These are phyloP conservation scores for Dichetophora obliterata DNA, from an alignment of 2,888 invertebrate genomes.

Conservation along the genomic window DNA sequence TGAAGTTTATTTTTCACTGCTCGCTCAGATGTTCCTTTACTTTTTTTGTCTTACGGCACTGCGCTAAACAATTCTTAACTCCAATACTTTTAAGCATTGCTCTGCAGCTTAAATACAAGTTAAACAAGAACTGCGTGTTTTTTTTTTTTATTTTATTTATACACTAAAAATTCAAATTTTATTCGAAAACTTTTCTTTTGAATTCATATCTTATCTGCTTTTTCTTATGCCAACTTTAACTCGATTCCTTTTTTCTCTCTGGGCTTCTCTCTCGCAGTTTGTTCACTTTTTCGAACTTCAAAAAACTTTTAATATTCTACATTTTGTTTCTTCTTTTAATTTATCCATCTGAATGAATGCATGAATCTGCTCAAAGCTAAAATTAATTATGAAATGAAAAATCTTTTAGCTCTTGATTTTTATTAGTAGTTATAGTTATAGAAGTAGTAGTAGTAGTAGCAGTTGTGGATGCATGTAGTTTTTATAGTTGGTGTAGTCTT, in stretches of 20 bases:
- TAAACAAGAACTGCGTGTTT: neutral
- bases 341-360: no score
- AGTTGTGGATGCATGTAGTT: no score
- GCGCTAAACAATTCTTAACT: no score
- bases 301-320: neutral
- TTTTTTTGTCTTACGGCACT: no score
- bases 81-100: no score
- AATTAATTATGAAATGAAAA: slow-evolving; percentile 21
- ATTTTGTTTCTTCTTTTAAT: neutral
- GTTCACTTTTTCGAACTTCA: neutral
- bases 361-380: slow-evolving; percentile 8
- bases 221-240: neutral
- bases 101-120: neutral
- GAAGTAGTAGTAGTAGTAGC: no score
- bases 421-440: no score
- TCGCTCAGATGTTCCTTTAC: no score
- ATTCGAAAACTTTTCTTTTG: neutral
- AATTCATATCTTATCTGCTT: neutral
- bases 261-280: neutral
- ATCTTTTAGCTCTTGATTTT: slow-evolving; percentile 12
- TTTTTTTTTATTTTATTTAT: no score
- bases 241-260: neutral
- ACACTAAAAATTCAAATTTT: neutral
- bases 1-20: no score
- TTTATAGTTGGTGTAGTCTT: no score